Evolutionary conservation across 2,888 invertebrate genomes (phyloP).

Genomic region (Phlogophora meticulosa): DNA sequence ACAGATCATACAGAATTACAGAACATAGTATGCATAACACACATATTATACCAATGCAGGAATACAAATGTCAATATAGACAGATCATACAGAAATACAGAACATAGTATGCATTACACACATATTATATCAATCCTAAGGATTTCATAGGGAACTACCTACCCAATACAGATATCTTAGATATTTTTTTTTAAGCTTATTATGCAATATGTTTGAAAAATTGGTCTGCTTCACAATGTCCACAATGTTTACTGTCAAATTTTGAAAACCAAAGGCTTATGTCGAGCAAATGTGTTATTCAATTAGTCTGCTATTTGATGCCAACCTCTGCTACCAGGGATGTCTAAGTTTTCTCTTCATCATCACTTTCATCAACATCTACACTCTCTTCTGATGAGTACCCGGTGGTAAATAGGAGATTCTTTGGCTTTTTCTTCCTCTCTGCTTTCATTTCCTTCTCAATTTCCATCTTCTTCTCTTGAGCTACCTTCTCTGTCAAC

Average conservation of each 20-base stretch:
- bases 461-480: conserved; percentile 85
- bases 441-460: conserved; percentile 86
- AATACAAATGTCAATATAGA: neutral
- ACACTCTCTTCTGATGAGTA: conserved; percentile 89
- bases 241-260: too few relatives aligned
- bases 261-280: too few relatives aligned
- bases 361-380: conserved; percentile 75
- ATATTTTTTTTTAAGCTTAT: too few relatives aligned
- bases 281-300: too few relatives aligned
- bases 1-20: conserved; percentile 1
- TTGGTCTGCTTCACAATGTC: too few relatives aligned
- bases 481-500: conserved; percentile 85
- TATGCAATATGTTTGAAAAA: too few relatives aligned
- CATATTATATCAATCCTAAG: too few relatives aligned
- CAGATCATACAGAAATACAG: too few relatives aligned
- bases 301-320: neutral
- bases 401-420: conserved; percentile 90
- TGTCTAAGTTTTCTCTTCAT: conserved; percentile 62
- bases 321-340: neutral
- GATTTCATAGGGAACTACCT: too few relatives aligned
- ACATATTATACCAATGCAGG: neutral
- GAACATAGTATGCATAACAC: conserved; percentile 3
- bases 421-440: conserved; percentile 86
- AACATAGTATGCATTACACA: too few relatives aligned
- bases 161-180: too few relatives aligned